A percentile compares a stretch with the other conserved stretches of the same genome.
phyloP scores from a whole-genome alignment of 2,113 vertebrate genomes.

The Nothocercus julius region DNA sequence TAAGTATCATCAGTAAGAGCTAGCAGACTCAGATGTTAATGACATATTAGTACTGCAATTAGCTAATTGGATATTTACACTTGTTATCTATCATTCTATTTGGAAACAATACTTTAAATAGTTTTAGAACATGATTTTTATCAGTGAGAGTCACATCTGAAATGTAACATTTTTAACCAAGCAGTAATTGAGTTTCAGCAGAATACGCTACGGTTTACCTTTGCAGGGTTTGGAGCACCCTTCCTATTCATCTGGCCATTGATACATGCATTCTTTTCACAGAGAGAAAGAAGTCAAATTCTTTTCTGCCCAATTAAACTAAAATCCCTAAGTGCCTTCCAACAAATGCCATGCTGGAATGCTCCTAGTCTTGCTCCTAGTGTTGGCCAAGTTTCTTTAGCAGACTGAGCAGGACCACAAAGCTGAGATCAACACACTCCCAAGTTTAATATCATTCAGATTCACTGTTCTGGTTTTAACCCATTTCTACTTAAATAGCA shows the following conservation, averaged over 20 bases:
- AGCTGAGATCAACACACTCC: not conserved
- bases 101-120: conserved; percentile 26
- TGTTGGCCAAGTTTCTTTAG: not conserved
- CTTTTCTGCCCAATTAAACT: not conserved
- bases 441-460: not conserved
- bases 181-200: not conserved
- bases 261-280: fast-evolving
- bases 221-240: not conserved
- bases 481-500: not conserved
- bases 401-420: not conserved
- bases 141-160: not conserved
- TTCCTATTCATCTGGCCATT: not conserved
- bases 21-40: conserved; percentile 22
- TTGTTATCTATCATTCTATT: not conserved
- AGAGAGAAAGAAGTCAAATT: not conserved
- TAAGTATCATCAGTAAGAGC: not conserved
- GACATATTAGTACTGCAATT: conserved; percentile 21
- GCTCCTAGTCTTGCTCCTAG: not conserved
- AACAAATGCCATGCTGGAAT: not conserved
- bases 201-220: not conserved
- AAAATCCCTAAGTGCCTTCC: not conserved
- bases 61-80: conserved; percentile 14
- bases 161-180: not conserved
- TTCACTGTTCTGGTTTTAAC: not conserved
- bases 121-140: not conserved